Percentiles rank a stretch among this genome's conserved stretches.
Conservation (phyloP, 2,797 vertebrate genomes). For the Lepus townsendii region DNA sequence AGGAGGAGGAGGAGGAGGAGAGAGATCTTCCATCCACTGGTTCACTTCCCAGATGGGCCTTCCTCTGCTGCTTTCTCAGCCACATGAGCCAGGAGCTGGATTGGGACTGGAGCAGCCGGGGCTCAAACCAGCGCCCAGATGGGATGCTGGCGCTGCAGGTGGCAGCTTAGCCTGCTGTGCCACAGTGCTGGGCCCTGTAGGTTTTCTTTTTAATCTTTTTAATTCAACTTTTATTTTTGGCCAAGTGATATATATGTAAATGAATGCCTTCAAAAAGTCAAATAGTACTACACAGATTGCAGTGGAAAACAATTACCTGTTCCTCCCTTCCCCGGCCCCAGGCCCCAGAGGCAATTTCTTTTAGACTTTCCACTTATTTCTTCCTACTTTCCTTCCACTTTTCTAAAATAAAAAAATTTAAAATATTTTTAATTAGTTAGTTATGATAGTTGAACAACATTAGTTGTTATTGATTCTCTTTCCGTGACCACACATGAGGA, state of each 20-base stretch:
- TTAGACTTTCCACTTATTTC: conserved; percentile 11
- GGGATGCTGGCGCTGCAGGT: too few relatives aligned
- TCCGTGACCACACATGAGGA: not conserved
- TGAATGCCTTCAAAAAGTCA: conserved; percentile 61
- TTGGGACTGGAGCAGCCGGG: too few relatives aligned
- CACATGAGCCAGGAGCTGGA: too few relatives aligned
- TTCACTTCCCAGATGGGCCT: too few relatives aligned
- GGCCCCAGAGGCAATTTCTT: conserved; percentile 7
- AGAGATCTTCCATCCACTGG: too few relatives aligned
- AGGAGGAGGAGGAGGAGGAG: too few relatives aligned
- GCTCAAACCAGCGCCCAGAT: too few relatives aligned
- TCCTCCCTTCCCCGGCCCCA: conserved; percentile 5
- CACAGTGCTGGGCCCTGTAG: too few relatives aligned
- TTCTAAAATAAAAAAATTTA: not conserved
- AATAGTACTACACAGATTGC: not conserved
- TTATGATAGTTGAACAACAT: not conserved
- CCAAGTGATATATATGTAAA: not conserved
- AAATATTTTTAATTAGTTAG: too few relatives aligned
- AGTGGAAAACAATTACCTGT: conserved; percentile 41
- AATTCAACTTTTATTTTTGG: conserved; percentile 78
- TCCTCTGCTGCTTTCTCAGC: too few relatives aligned
- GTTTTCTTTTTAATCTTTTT: not conserved
- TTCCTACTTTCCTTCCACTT: conserved; percentile 9
- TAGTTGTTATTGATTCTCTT: conserved; percentile 27
- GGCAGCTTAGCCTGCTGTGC: too few relatives aligned